These are phyloP conservation scores for Molothrus aeneus DNA, from an alignment of 2,797 vertebrate species.

Conservation along the genomic window DNA sequence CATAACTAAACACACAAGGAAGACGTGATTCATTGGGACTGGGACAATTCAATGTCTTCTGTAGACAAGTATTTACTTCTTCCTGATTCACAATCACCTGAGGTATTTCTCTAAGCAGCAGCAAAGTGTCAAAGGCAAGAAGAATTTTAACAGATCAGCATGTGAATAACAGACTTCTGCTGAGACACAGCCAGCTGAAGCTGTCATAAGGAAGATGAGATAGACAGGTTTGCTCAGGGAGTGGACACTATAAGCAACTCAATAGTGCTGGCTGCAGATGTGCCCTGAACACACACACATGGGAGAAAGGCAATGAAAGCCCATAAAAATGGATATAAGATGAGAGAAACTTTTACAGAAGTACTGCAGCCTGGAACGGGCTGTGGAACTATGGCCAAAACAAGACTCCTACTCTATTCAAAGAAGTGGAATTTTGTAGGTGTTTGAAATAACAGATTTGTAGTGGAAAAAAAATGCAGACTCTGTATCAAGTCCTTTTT, in stretches of 20 bases:
- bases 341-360: background rate
- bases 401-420: background rate
- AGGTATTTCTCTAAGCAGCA: constrained; percentile 1
- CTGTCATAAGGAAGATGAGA: background rate
- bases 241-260: background rate
- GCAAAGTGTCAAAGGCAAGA: background rate
- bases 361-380: background rate
- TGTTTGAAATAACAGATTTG: constrained; percentile 4
- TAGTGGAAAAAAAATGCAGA: background rate
- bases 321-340: background rate
- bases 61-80: background rate
- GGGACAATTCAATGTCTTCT: background rate
- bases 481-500: background rate
- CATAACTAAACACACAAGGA: background rate
- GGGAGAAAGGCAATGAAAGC: background rate
- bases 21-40: background rate
- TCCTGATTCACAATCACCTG: background rate
- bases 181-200: background rate
- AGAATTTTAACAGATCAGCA: constrained; percentile 8
- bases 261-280: background rate
- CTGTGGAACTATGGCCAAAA: background rate
- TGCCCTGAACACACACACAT: background rate
- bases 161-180: background rate
- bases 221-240: background rate
- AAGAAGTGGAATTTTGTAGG: background rate